A percentile compares a stretch with the other conserved stretches of the same genome.
Conservation (phyloP, 2,888 invertebrate species). For the Andricus curvator region DNA sequence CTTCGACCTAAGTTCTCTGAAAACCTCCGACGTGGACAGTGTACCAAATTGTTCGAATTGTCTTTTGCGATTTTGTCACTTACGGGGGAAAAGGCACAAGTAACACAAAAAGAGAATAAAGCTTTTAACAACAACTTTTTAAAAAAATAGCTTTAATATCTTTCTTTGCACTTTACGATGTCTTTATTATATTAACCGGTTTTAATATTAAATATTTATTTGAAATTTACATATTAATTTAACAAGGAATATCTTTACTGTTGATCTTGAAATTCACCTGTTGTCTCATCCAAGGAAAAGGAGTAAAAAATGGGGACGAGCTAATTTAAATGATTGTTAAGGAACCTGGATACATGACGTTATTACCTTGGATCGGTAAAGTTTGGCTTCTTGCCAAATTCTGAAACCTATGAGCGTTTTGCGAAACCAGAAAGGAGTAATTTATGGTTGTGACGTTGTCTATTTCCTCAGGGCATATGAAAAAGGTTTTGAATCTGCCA, state of each 20-base stretch:
- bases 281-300: background rate
- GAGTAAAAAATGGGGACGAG: background rate
- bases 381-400: slow-evolving; percentile 34
- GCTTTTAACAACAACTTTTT: background rate
- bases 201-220: background rate
- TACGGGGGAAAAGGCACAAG: slow-evolving; percentile 8
- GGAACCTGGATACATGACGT: slow-evolving; percentile 18
- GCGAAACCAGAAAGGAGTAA: slow-evolving; percentile 6
- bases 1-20: slow-evolving; percentile 32
- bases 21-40: slow-evolving; percentile 29
- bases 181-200: background rate
- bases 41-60: slow-evolving; percentile 26
- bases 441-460: slow-evolving; percentile 27
- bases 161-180: background rate
- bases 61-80: slow-evolving; percentile 21
- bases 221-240: background rate
- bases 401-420: slow-evolving; percentile 36
- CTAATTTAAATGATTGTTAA: slow-evolving; percentile 29
- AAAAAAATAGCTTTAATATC: too few species aligned
- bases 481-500: slow-evolving; percentile 2
- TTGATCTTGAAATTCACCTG: background rate
- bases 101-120: background rate
- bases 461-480: slow-evolving; percentile 9
- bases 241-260: background rate
- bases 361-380: slow-evolving; percentile 28